Percentiles rank a stretch among this genome's conserved stretches.
phyloP scores from a whole-genome alignment of 2,797 vertebrate species.

The Perodicticus potto region DNA sequence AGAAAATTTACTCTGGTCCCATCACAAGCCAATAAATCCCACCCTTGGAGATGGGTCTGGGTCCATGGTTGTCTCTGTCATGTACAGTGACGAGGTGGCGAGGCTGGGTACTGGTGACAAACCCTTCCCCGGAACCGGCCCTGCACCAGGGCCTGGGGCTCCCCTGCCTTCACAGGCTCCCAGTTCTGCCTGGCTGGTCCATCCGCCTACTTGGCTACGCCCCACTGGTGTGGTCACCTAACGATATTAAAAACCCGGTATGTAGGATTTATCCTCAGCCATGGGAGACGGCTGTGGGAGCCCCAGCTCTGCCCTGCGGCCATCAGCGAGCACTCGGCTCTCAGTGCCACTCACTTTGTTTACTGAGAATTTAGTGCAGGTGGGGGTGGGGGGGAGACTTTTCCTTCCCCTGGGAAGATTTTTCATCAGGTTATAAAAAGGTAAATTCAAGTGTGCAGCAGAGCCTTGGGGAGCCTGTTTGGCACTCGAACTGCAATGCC shows the following conservation, averaged over 20 bases:
- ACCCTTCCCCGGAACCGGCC: neutral
- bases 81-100: too few relatives aligned
- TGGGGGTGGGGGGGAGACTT: neutral
- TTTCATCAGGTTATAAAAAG: conserved; percentile 29
- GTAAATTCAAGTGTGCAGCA: neutral
- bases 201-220: conserved; percentile 81
- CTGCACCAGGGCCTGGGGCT: neutral
- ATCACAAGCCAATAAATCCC: neutral
- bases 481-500: neutral
- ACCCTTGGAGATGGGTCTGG: neutral
- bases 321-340: conserved; percentile 19
- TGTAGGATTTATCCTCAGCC: conserved; percentile 75
- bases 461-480: neutral
- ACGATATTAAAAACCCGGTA: conserved; percentile 83
- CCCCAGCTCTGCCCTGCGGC: neutral
- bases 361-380: conserved; percentile 57
- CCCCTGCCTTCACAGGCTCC: neutral
- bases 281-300: conserved; percentile 64
- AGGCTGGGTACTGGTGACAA: too few relatives aligned
- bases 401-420: conserved; percentile 55
- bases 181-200: conserved; percentile 72
- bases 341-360: conserved; percentile 25
- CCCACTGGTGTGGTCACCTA: conserved; percentile 82
- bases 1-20: neutral
- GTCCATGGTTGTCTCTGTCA: neutral